These are phyloP conservation scores for Danio jaintianensis DNA, from an alignment of 2,797 vertebrate species.

Conservation along the genomic window DNA sequence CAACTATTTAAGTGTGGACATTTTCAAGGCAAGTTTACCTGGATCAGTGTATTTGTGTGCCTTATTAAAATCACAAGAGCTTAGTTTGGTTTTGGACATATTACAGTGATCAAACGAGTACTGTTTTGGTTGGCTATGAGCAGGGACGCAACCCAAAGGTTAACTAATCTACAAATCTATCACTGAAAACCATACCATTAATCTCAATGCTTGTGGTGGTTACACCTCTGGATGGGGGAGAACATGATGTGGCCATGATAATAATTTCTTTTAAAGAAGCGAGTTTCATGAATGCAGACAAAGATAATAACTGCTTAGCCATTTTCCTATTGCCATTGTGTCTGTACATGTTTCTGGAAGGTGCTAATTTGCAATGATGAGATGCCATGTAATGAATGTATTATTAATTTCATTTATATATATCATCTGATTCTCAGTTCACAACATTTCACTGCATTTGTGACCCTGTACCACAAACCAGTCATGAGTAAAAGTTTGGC, in stretches of 20 bases:
- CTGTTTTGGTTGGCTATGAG: slow-evolving; percentile 22
- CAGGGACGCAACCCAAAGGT: not conserved
- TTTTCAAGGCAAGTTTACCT: slow-evolving; percentile 89
- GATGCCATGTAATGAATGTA: slow-evolving; percentile 79
- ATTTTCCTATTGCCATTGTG: slow-evolving; percentile 6
- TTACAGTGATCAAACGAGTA: slow-evolving; percentile 72
- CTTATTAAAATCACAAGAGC: slow-evolving; percentile 85
- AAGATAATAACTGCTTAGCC: not conserved
- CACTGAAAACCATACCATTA: not conserved
- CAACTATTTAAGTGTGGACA: slow-evolving; percentile 89
- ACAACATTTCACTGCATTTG: slow-evolving; percentile 1
- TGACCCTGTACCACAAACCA: too few relatives aligned
- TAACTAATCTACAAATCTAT: not conserved
- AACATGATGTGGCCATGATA: not conserved
- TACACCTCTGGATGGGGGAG: not conserved
- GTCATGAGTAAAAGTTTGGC: too few relatives aligned
- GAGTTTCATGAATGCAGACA: not conserved
- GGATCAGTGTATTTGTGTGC: slow-evolving; percentile 99
- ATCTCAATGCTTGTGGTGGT: not conserved
- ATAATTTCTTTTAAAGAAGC: not conserved
- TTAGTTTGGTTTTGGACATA: slow-evolving; percentile 80
- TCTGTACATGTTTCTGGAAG: slow-evolving; percentile 34
- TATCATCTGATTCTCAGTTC: slow-evolving; percentile 24
- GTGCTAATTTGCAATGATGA: slow-evolving; percentile 68
- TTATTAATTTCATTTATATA: slow-evolving; percentile 59